Conservation (phyloP, 1,140 invertebrate species). For the Drepana arcuata region DNA sequence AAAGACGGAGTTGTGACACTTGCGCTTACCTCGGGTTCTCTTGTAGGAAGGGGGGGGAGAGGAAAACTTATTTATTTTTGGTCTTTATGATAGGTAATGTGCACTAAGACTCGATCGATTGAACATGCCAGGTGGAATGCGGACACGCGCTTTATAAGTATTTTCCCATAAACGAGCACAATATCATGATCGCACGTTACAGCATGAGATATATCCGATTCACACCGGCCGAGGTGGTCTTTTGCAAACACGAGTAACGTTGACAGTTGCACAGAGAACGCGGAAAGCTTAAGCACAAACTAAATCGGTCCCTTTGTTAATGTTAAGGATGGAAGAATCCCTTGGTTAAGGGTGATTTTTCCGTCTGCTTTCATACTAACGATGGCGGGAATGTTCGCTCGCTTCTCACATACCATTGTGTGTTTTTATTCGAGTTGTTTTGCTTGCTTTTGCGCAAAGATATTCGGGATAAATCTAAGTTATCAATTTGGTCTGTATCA, state of each 20-base stretch:
- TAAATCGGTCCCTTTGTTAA: conserved; percentile 30
- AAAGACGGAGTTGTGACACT: no score
- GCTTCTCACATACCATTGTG: conserved; percentile 66
- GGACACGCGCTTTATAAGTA: no score
- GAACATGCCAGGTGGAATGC: no score
- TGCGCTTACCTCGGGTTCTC: no score
- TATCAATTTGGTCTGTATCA: no score
- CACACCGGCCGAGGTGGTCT: conserved; percentile 56
- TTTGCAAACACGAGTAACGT: conserved; percentile 15
- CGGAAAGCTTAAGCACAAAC: conserved; percentile 33
- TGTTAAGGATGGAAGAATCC: conserved; percentile 26
- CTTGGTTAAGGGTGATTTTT: conserved; percentile 42
- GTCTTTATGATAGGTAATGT: no score
- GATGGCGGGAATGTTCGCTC: conserved; percentile 37
- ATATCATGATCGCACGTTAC: no score
- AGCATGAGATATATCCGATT: conserved; percentile 54
- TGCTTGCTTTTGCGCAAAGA: conserved; percentile 57
- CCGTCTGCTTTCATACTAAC: conserved; percentile 56
- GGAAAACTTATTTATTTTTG: no score
- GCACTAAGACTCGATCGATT: no score
- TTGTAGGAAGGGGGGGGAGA: no score
- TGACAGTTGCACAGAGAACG: conserved; percentile 26
- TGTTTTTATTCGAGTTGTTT: conserved; percentile 56
- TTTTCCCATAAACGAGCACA: conserved; percentile 23
- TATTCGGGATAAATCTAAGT: no score